These are phyloP conservation scores for Aramus guarauna DNA, from an alignment of 2,113 vertebrate species.

Conservation along the genomic window DNA sequence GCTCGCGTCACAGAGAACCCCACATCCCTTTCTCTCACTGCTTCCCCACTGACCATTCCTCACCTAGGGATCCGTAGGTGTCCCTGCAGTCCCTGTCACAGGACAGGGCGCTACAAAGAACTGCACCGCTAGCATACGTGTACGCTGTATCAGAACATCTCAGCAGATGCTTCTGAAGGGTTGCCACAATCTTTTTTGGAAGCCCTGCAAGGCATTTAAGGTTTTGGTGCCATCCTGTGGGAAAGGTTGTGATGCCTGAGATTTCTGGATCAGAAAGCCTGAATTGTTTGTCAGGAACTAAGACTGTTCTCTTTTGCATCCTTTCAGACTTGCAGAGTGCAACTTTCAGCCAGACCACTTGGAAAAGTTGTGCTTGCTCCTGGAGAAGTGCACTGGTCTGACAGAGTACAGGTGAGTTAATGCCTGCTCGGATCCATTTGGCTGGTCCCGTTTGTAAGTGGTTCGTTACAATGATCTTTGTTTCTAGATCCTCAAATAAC, in stretches of 20 bases:
- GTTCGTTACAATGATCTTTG: neutral
- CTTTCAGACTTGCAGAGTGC: slow-evolving; percentile 76
- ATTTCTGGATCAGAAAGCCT: neutral
- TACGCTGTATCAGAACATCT: neutral
- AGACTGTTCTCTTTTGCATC: neutral
- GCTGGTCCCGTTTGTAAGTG: neutral
- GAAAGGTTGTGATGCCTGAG: neutral
- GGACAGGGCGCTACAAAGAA: neutral
- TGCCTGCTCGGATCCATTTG: neutral
- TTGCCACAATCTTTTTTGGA: neutral
- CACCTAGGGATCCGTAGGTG: neutral
- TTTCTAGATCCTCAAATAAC: slow-evolving; percentile 65
- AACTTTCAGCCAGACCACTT: slow-evolving; percentile 69
- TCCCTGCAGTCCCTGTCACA: neutral
- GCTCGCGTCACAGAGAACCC: neutral
- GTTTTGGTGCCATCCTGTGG: neutral
- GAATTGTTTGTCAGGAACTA: neutral
- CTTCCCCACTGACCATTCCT: neutral
- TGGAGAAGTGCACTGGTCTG: slow-evolving; percentile 65
- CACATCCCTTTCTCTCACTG: neutral
- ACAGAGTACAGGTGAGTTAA: slow-evolving; percentile 78
- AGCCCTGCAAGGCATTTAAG: neutral
- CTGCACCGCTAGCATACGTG: neutral
- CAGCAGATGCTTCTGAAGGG: neutral
- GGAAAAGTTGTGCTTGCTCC: slow-evolving; percentile 62